Conservation (phyloP, 2,113 vertebrate genomes). For the Athene noctua region DNA sequence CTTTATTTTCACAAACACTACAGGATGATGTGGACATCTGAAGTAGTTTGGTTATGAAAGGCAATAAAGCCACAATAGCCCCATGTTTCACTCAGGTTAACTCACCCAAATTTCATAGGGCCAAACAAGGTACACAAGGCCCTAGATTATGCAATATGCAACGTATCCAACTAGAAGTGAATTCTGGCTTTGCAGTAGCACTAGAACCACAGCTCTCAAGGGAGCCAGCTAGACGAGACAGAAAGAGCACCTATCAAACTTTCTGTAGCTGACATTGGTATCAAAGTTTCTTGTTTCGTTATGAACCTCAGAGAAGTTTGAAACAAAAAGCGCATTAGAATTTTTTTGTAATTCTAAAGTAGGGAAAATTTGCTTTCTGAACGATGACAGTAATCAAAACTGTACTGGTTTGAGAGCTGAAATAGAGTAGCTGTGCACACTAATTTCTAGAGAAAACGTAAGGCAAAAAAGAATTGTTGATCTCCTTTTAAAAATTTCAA, state of each 20-base stretch:
- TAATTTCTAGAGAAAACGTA: background rate
- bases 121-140: background rate
- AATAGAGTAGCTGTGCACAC: background rate
- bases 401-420: background rate
- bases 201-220: background rate
- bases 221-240: background rate
- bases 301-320: background rate
- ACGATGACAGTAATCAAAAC: background rate
- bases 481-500: background rate
- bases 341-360: background rate
- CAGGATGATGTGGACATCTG: background rate
- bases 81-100: background rate
- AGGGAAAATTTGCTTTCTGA: background rate
- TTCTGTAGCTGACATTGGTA: background rate
- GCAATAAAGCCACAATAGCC: background rate
- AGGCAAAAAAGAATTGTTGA: background rate
- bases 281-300: background rate
- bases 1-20: background rate
- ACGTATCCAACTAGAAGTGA: background rate
- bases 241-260: background rate
- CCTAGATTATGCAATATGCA: background rate
- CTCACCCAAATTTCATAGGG: background rate
- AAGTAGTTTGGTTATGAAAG: background rate
- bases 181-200: background rate
- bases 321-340: background rate